A percentile compares a stretch with the other conserved stretches of the same genome.
Evolutionary conservation across 37 sponge, comb jelly and placozoan genomes (phyloP).

Genomic region (Eunapius fragilis): DNA sequence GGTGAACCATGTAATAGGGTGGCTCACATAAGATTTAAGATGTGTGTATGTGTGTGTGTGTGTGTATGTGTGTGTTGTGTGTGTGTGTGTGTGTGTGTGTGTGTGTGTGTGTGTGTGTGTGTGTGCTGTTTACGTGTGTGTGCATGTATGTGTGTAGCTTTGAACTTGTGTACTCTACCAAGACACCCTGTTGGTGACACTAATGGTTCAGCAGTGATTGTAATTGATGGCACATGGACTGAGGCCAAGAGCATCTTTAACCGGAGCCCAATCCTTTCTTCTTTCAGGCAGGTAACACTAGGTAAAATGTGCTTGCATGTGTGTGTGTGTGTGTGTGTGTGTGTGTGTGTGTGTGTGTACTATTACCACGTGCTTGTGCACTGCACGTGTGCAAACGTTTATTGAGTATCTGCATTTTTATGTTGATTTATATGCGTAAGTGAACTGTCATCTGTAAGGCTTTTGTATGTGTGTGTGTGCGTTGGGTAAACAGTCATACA

Average conservation of each 20-base stretch:
- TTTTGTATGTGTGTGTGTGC: no score
- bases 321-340: conserved; percentile 23
- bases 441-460: no score
- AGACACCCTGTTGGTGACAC: conserved; percentile 27
- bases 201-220: conserved; percentile 64
- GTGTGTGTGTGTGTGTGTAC: conserved; percentile 10
- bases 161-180: conserved; percentile 23
- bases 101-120: no score
- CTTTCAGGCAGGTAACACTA: conserved; percentile 36
- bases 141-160: conserved; percentile 31
- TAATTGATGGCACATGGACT: conserved; percentile 87
- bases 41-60: no score
- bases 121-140: no score
- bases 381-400: not conserved
- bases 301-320: not conserved
- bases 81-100: no score
- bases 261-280: conserved; percentile 51
- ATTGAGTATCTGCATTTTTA: not conserved
- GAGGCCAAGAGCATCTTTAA: conserved; percentile 68
- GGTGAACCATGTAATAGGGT: conserved; percentile 14
- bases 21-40: no score
- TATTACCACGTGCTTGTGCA: no score
- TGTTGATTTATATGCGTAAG: not conserved
- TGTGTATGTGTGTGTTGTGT: no score
- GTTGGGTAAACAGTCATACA: no score